Base-by-base conservation (phyloP, 2,797 vertebrate genomes). In the Xenentodon cancila region DNA sequence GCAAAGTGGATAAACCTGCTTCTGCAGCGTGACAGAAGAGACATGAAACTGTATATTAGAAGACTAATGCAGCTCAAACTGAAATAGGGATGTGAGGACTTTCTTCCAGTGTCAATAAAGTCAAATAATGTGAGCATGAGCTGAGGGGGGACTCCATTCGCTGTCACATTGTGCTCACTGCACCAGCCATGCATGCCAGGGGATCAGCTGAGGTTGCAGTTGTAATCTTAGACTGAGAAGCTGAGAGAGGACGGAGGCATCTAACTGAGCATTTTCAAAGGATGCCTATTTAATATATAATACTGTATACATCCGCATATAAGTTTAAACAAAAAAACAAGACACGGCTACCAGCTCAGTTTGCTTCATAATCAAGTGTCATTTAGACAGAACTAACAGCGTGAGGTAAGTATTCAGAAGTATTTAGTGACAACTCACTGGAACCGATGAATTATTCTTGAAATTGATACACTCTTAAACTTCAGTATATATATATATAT, bases 181-280 rank as follows among this genome's bases (percentile, higher is more conserved):
- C 47, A 2, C 49, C 51, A 53, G 74, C 71, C 57, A 52, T 54
- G 50, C 52, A 6, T 63, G 60, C 64, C 69, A 12, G 22, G 20
- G 22, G 80, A 70, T 77, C 64, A 62, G 54, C 59, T 58, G 72
- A 77, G 68, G 77, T 82, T 71, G 75, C 51, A 19, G 15, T 37
- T 59, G 44, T 77, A 80, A 77, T 18, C 37, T 72, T 68, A 30
- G 70, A 66, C 53, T 15, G 18, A 44, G 56, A 69, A 64, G 55
- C 67, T 15, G 8, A 49, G 44, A 20, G 54, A 48, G 65, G 44
- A 62, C 63, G 71, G 32, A 55, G 48, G 21, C 68, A 30, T 47
- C 64, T 49, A 64, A 64, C 65, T n/a, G 66, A 51, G 55, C 9
- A 6, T 52, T 65, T 71, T 27, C 52, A 70, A 13, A 44, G 50